Evolutionary conservation across 2,888 invertebrate species (phyloP), one percentile per base, ranked within the genome.

Genomic region (Proisotoma minuta): DNA sequence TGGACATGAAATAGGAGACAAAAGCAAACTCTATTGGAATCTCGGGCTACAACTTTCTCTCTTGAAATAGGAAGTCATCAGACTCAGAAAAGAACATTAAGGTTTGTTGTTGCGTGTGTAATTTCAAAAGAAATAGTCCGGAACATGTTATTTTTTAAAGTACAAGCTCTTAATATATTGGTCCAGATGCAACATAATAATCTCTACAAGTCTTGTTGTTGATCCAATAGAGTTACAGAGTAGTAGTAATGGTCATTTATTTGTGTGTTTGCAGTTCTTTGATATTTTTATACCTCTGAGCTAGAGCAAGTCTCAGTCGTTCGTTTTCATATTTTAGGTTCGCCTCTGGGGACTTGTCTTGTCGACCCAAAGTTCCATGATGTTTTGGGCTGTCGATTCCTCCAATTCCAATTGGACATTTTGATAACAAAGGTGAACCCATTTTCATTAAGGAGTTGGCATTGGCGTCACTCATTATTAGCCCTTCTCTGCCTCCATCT

Each of bases 321-420:
- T 97, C 96, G 78, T 97, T 97, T 81, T 97, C 96, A 80, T 96
- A 95, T 77, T 95, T 92, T 68, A 97, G 83, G 79, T 96, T 95
- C 77, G 89, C 90, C 76, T 93, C 88, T 40, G 83, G 79, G 59
- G 78, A 81, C 73, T 78, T 66, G 80, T 81, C 72, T 73, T 71
- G 70, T 74, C 74, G 66, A 74, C 73, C 66, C 74, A 75, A 47
- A 77, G 74, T 66, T 23, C 60, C 62, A 75, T 84, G 84, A 78
- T 85, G 85, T 76, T 85, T 86, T 27, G 86, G 86, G 77, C 85
- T 85, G 74, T 86, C 85, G 59, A 73, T 67, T 3, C 61, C 61
- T 3, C 62, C 61, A 5, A 57, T 57, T 20, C 58, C 54, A 58
- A 58, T 61, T 26, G 64, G 63, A 62, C 66, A 64, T 34, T 69